These are phyloP conservation scores for Kryptolebias ocellatus DNA, from an alignment of 2,797 vertebrate species.

Conservation along the genomic window DNA sequence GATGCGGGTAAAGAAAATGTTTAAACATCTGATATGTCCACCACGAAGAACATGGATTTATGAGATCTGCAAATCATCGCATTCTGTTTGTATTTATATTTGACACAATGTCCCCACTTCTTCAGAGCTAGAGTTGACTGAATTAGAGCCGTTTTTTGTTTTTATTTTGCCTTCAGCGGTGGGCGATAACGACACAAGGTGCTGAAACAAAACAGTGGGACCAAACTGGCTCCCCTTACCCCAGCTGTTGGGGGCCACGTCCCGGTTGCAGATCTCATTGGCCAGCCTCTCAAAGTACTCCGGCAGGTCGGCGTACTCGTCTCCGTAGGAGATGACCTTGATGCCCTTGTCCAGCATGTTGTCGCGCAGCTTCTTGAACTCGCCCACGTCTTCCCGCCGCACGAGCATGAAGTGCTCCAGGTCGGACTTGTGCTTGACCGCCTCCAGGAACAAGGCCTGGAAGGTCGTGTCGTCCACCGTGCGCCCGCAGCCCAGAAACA, in stretches of 20 bases:
- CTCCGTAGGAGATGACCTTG: constrained; percentile 95
- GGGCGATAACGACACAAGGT: too few species aligned
- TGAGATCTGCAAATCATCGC: too few species aligned
- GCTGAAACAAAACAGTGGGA: too few species aligned
- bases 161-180: too few species aligned
- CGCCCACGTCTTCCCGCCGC: constrained; percentile 91
- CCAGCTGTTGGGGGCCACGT: constrained; percentile 73
- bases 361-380: constrained; percentile 95
- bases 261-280: constrained; percentile 89
- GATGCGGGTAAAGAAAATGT: too few species aligned
- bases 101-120: too few species aligned
- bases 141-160: too few species aligned
- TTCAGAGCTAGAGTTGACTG: too few species aligned
- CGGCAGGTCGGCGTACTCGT: constrained; percentile 89
- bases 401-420: constrained; percentile 98
- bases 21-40: too few species aligned
- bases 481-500: constrained; percentile 95
- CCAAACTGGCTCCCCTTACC: constrained; percentile 59
- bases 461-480: constrained; percentile 97
- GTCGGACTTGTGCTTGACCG: constrained; percentile 95
- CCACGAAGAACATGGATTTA: too few species aligned
- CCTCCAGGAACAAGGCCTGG: constrained; percentile 95
- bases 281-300: constrained; percentile 94
- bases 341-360: constrained; percentile 98
- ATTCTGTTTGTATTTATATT: too few species aligned